These are phyloP conservation scores for Paguma larvata DNA, from an alignment of 2,797 vertebrate species.

Conservation along the genomic window DNA sequence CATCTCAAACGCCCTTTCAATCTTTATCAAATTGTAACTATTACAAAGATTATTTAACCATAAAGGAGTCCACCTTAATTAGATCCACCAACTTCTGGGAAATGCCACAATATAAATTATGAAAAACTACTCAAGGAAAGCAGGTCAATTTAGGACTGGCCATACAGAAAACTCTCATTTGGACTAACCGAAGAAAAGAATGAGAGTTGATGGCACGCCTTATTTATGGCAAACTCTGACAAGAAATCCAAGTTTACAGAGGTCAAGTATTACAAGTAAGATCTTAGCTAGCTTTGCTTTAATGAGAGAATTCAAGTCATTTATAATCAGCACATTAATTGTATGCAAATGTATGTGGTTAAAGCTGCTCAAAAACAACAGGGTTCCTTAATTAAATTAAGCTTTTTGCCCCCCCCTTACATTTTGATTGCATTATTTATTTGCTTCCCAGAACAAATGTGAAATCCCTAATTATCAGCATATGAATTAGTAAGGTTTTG, in stretches of 20 bases:
- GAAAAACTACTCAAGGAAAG: slow-evolving; percentile 65
- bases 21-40: slow-evolving; percentile 79
- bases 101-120: slow-evolving; percentile 65
- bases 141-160: not conserved
- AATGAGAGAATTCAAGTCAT: slow-evolving; percentile 60
- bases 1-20: slow-evolving; percentile 71
- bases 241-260: slow-evolving; percentile 56
- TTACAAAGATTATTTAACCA: slow-evolving; percentile 64
- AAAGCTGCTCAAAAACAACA: slow-evolving; percentile 47
- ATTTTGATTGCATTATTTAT: slow-evolving; percentile 75
- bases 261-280: slow-evolving; percentile 43
- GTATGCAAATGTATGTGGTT: slow-evolving; percentile 73
- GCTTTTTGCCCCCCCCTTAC: slow-evolving; percentile 32
- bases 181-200: slow-evolving; percentile 49
- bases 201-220: not conserved
- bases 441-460: slow-evolving; percentile 67
- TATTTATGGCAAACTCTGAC: slow-evolving; percentile 56
- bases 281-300: slow-evolving; percentile 27
- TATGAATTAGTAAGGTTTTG: slow-evolving; percentile 67
- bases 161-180: slow-evolving; percentile 61
- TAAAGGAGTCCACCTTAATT: slow-evolving; percentile 71
- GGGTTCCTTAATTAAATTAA: slow-evolving; percentile 73
- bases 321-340: slow-evolving; percentile 76
- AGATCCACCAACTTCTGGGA: slow-evolving; percentile 57
- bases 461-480: slow-evolving; percentile 73